phyloP scores from a whole-genome alignment of 2,113 vertebrate species.

The Passer montanus region DNA sequence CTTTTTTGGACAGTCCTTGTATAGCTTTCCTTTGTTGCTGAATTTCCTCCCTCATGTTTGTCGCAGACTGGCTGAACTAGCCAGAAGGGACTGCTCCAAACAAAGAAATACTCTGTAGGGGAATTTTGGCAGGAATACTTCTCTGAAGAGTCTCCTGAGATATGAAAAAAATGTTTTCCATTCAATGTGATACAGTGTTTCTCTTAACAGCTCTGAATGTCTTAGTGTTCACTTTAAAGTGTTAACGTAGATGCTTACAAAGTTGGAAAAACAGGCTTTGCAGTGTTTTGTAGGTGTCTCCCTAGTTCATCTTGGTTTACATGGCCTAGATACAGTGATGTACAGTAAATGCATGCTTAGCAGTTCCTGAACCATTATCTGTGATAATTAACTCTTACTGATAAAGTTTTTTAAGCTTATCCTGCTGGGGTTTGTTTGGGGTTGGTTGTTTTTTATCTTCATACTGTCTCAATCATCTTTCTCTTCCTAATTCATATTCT shows the following conservation, averaged over 20 bases:
- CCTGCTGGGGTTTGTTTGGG: not conserved
- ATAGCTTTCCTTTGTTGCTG: not conserved
- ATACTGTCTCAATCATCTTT: not conserved
- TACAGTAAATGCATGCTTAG: not conserved
- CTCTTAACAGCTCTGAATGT: not conserved
- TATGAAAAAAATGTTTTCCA: not conserved
- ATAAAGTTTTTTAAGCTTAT: not conserved
- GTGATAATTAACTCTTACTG: not conserved
- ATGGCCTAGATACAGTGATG: not conserved
- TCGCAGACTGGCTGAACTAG: not conserved
- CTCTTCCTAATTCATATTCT: not conserved
- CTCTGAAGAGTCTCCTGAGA: conserved; percentile 19
- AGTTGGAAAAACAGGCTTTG: not conserved
- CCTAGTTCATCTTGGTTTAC: not conserved
- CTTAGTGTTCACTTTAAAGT: not conserved
- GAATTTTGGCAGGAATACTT: conserved; percentile 18
- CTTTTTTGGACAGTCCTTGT: not conserved
- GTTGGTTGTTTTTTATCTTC: not conserved
- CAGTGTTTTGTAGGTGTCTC: not conserved
- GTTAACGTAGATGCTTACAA: not conserved
- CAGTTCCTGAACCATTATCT: not conserved
- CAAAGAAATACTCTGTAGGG: conserved; percentile 39
- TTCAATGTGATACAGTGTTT: not conserved
- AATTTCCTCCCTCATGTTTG: not conserved
- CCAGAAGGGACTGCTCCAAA: conserved; percentile 15